phyloP scores from a whole-genome alignment of 2,888 invertebrate genomes.

The Ennomos quercinarius region DNA sequence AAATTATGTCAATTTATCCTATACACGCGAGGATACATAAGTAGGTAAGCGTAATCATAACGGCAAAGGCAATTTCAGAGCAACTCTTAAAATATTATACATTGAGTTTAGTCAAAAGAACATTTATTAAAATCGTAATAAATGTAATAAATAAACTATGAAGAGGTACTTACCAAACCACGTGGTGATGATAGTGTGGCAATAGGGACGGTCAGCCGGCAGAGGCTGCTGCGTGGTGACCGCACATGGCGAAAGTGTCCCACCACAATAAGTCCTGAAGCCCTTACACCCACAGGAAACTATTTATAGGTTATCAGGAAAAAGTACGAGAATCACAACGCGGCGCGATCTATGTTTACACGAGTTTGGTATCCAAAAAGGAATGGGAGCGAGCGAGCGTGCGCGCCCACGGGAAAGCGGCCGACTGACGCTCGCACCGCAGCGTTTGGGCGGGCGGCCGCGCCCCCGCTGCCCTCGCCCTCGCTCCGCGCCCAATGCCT shows the following conservation, averaged over 20 bases:
- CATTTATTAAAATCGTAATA: no score
- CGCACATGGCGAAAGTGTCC: constrained; percentile 58
- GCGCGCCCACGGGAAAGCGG: constrained; percentile 40
- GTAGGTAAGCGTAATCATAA: constrained; percentile 3
- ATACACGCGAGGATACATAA: no score
- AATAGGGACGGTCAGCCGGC: constrained; percentile 62
- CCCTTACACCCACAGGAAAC: constrained; percentile 27
- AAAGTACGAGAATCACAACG: constrained; percentile 28
- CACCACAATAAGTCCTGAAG: constrained; percentile 32
- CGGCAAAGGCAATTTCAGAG: constrained; percentile 25
- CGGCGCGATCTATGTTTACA: constrained; percentile 30
- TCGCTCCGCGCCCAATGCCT: constrained; percentile 64
- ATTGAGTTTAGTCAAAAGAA: constrained; percentile 34
- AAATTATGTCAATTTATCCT: no score
- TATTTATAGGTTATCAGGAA: constrained; percentile 39
- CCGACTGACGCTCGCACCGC: constrained; percentile 47
- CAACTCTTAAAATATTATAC: constrained; percentile 5
- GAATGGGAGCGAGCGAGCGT: constrained; percentile 42
- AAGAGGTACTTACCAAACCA: constrained; percentile 65
- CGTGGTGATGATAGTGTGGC: constrained; percentile 57
- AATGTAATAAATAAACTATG: no score
- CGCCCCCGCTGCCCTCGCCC: constrained; percentile 64
- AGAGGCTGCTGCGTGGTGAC: constrained; percentile 61
- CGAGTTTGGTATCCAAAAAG: constrained; percentile 16
- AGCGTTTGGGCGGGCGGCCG: constrained; percentile 69